Evolutionary conservation across 2,113 vertebrate species (phyloP).

Genomic region (Brevimyrus niger): DNA sequence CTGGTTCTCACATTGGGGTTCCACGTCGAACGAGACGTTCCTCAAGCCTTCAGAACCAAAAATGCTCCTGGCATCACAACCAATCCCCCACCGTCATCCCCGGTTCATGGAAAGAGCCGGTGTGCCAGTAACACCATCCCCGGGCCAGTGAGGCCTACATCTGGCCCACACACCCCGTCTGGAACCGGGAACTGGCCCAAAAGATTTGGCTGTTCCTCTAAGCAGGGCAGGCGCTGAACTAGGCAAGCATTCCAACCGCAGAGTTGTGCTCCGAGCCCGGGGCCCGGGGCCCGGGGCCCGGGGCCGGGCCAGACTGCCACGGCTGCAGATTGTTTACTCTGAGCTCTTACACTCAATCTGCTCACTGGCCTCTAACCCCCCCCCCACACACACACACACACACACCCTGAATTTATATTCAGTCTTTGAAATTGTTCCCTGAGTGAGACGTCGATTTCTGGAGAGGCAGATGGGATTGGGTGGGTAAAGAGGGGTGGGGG

Average conservation of each 20-base stretch:
- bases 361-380: neutral
- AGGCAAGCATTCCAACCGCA: neutral
- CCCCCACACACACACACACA: neutral
- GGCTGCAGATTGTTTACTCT: neutral
- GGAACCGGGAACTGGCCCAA: neutral
- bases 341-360: neutral
- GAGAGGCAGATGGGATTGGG: neutral
- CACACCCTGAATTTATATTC: neutral
- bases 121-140: neutral
- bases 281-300: neutral
- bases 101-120: neutral
- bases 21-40: neutral
- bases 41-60: neutral
- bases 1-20: neutral
- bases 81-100: neutral
- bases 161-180: neutral
- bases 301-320: neutral
- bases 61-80: neutral
- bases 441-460: neutral
- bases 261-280: neutral
- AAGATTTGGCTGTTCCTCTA: neutral
- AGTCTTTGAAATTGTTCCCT: neutral
- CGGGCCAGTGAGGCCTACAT: neutral
- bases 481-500: neutral
- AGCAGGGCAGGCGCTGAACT: neutral